Evolutionary conservation across 2,888 invertebrate genomes (phyloP), one percentile per base, ranked within the genome.

Genomic region (Abrostola tripartita): DNA sequence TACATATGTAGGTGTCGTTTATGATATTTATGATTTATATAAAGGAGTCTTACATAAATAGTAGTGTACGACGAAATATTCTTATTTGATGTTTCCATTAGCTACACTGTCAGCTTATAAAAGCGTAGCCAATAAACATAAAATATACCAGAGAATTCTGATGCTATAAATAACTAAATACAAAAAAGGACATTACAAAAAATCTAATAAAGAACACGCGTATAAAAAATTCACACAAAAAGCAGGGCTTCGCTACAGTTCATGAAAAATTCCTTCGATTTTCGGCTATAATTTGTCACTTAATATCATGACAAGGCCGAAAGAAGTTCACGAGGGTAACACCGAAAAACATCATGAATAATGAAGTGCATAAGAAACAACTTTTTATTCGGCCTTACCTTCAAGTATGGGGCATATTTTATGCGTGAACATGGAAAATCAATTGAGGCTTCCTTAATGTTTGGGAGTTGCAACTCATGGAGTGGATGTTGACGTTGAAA

Each of bases 281-380:
- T 68, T 77, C 72, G 78, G 77, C 84, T 84, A 87, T 91, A 92
- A 93, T 94, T 94, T 92, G 91, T 92, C 90, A 92, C 89, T 89
- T 88, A 91, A 84, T 80, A 81, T 85, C 85, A 85, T 90, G 92
- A 92, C 92, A 92, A 89, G 86, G 81, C 81, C 76, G 82, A 89
- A 89, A 84, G 88, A 86, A 83, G 76, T 83, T 82, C 76, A 73
- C 77, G 81, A 82, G 85, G 85, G 89, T 88, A 90, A 88, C 89
- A 90, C 83, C 84, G 84, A 83, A 78, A 89, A 90, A 91, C 88
- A 89, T 90, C 90, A 90, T 94, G 92, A 93, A 94, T 94, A 93
- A 92, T 92, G 92, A 92, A 93, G 88, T 90, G 88, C 82, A 87
- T 85, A 80, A 81, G 79, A 82, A 79, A 78, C 81, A 85, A 90